Percentiles rank a stretch among this genome's conserved stretches.
phyloP scores from a whole-genome alignment of 2,797 vertebrate genomes.

The Sebastes vulpes region DNA sequence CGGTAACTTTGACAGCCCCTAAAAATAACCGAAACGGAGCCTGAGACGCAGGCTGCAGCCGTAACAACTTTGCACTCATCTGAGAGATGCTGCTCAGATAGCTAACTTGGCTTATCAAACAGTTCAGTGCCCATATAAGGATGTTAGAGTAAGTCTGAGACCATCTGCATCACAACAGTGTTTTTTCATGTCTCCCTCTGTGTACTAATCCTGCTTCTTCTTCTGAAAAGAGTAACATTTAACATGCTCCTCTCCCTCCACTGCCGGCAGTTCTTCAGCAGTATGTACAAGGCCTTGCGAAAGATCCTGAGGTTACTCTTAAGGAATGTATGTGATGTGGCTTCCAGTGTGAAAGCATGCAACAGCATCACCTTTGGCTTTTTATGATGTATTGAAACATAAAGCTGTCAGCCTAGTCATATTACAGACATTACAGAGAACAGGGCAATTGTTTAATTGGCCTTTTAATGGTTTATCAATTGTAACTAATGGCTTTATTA shows the following conservation, averaged over 20 bases:
- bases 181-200: not conserved
- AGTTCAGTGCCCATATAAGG: not conserved
- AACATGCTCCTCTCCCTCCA: slow-evolving; percentile 30
- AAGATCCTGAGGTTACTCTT: slow-evolving; percentile 83
- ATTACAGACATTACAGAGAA: not conserved
- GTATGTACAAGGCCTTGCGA: slow-evolving; percentile 78
- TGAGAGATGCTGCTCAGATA: not conserved
- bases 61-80: not conserved
- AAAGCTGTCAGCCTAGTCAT: not conserved
- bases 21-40: too few species aligned
- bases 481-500: not conserved
- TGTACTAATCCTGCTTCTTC: not conserved
- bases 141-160: not conserved
- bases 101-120: not conserved
- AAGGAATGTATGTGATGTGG: slow-evolving; percentile 78
- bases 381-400: not conserved
- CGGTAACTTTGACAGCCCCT: too few species aligned
- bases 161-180: not conserved
- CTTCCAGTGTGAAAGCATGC: slow-evolving; percentile 47
- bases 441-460: not conserved
- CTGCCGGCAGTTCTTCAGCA: slow-evolving; percentile 79
- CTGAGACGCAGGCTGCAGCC: not conserved
- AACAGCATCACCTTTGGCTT: not conserved
- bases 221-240: not conserved
- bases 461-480: not conserved